Conservation (phyloP, 2,888 invertebrate species). For the Spisula solida region DNA sequence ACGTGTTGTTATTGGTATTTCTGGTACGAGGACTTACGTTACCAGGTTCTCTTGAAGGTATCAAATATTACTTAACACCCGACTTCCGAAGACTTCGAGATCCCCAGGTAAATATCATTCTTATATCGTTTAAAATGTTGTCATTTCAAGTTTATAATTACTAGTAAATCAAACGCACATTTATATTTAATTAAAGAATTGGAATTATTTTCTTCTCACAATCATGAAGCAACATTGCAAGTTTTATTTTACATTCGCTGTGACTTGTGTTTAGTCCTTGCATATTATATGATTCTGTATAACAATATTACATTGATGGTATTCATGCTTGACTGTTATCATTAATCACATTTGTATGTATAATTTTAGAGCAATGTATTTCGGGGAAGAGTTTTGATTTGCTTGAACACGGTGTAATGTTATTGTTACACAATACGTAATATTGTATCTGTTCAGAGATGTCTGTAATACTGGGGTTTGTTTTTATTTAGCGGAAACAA, state of each 20-base stretch:
- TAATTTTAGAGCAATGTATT: no score
- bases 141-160: neutral
- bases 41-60: constrained; percentile 78
- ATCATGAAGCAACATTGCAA: neutral
- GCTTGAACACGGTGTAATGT: no score
- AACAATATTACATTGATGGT: no score
- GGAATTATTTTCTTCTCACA: neutral
- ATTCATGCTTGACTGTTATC: no score
- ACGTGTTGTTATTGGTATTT: constrained; percentile 79
- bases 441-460: no score
- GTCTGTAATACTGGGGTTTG: no score
- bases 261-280: neutral
- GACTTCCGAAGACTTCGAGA: constrained; percentile 74
- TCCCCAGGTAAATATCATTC: constrained; percentile 67
- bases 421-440: no score
- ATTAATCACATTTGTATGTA: no score
- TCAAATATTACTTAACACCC: constrained; percentile 79
- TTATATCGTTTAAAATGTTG: neutral
- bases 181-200: neutral
- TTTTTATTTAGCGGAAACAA: no score
- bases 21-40: constrained; percentile 78
- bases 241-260: neutral
- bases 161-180: neutral
- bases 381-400: no score
- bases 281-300: no score